A percentile compares a stretch with the other conserved stretches of the same genome.
These are phyloP conservation scores for Montifringilla adamsi DNA, from an alignment of 2,113 vertebrate species.

Conservation along the genomic window DNA sequence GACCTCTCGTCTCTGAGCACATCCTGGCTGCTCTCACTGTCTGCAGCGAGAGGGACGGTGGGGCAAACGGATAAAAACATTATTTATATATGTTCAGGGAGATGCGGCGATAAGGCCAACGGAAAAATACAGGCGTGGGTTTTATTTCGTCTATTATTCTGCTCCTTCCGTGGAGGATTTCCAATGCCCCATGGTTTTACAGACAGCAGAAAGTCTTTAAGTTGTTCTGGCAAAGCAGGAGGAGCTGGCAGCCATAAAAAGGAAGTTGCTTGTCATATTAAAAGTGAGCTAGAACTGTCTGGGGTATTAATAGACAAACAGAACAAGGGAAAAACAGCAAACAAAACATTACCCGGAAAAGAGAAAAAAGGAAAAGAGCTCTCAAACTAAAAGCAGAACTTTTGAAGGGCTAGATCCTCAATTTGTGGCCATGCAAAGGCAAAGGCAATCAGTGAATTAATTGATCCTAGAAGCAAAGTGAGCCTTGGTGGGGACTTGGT, in stretches of 20 bases:
- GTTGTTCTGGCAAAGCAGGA: background rate
- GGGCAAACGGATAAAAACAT: background rate
- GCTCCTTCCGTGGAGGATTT: background rate
- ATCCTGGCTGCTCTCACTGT: background rate
- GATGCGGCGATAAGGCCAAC: background rate
- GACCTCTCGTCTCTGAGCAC: background rate
- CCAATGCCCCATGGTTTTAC: fast-evolving
- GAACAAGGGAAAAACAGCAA: background rate
- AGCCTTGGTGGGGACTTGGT: background rate
- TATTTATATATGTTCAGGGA: fast-evolving
- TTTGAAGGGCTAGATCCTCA: background rate
- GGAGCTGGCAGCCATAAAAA: background rate
- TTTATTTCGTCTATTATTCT: background rate
- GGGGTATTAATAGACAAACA: background rate
- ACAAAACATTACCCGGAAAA: background rate
- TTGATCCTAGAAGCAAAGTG: background rate
- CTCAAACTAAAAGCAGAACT: background rate
- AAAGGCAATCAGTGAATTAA: background rate
- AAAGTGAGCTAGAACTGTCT: background rate
- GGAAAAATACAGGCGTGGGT: background rate
- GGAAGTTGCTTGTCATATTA: slow-evolving; percentile 12
- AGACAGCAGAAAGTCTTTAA: background rate
- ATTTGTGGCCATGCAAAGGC: background rate
- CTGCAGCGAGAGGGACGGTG: background rate
- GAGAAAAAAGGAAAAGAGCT: background rate